Base-by-base conservation (phyloP, 2,797 vertebrate genomes). In the Margarornis squamiger region DNA sequence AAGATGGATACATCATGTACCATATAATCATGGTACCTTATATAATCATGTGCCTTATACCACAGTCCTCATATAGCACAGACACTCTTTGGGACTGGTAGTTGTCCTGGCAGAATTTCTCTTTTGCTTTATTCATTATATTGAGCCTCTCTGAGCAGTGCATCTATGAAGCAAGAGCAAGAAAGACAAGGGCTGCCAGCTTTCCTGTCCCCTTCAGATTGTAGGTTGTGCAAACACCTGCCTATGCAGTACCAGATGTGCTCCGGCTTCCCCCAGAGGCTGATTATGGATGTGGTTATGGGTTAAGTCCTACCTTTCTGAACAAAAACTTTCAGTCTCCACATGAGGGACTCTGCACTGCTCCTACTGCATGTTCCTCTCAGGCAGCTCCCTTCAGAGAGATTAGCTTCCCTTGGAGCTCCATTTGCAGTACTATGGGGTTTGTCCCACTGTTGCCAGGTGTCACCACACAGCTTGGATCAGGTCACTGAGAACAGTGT, bases 131-230 rank as follows among this genome's bases (percentile, higher is more conserved):
- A 26, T 74, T 72, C 58, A 22, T 66, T 36, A n/a, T 15, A 59
- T 7, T 26, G 39, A 39, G 15, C 68, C 68, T 72, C 46, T 85
- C 29, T 20, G 39, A 43, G 29, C 1, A 67, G 27, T 15, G 19
- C 12, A 24, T 57, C 57, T 52, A 4, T 30, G 17, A 77, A 58
- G 15, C 15, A 70, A 55, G 29, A 45, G 39, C 1, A 1, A 34
- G 51, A 36, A 52, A 32, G 38, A 21, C 21, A 9, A 38, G 1
- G 3, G 36, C 18, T 89, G 39, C 19, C 79, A 23, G 27, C 11
- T 34, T 77, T 71, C 41, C 17, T 3, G 0, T 34, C 51, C 36
- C 2, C 0, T 36, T 30, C 22, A 23, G 21, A 7, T 20, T 43
- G 26, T 30, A 48, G 39, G 39, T 43, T 66, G 9, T 12, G 38